These are phyloP conservation scores for Sturnus vulgaris DNA, from an alignment of 2,113 vertebrate genomes.

Conservation along the genomic window DNA sequence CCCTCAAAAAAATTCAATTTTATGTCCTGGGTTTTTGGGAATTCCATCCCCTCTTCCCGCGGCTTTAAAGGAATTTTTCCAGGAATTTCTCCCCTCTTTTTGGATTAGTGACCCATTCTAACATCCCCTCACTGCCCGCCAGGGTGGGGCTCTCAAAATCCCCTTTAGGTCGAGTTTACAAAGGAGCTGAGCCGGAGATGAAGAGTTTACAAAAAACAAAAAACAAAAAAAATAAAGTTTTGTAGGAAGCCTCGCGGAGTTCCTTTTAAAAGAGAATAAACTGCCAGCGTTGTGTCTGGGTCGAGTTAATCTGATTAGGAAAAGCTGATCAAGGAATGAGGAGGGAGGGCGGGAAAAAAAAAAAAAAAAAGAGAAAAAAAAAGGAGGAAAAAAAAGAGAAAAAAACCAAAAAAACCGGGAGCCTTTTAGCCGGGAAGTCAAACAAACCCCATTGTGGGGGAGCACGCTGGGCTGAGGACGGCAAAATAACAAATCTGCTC, in stretches of 20 bases:
- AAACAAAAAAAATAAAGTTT: too few species aligned
- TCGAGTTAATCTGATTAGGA: slow-evolving; percentile 95
- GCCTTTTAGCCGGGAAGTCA: slow-evolving; percentile 74
- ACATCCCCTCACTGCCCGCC: slow-evolving; percentile 74
- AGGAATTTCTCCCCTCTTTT: slow-evolving; percentile 78
- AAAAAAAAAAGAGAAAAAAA: background rate
- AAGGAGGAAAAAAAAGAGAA: too few species aligned
- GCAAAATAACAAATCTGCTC: slow-evolving; percentile 82
- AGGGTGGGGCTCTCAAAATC: slow-evolving; percentile 81
- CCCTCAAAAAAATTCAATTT: slow-evolving; percentile 63
- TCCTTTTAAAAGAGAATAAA: slow-evolving; percentile 89
- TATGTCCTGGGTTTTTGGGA: slow-evolving; percentile 75
- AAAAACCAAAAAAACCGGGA: slow-evolving; percentile 28
- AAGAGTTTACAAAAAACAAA: slow-evolving; percentile 74
- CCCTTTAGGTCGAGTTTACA: slow-evolving; percentile 79
- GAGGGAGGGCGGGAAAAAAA: background rate
- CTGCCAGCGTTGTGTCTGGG: slow-evolving; percentile 83
- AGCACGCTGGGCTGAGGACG: slow-evolving; percentile 84
- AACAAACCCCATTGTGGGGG: slow-evolving; percentile 79
- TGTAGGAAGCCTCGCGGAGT: too few species aligned
- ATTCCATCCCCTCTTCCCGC: slow-evolving; percentile 72
- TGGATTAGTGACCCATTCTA: slow-evolving; percentile 89
- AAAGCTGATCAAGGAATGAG: slow-evolving; percentile 89
- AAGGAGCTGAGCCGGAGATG: slow-evolving; percentile 80
- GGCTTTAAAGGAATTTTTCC: slow-evolving; percentile 70